A percentile compares a stretch with the other conserved stretches of the same genome.
Conservation (phyloP, 1,140 invertebrate genomes). For the Cydia amplana region DNA sequence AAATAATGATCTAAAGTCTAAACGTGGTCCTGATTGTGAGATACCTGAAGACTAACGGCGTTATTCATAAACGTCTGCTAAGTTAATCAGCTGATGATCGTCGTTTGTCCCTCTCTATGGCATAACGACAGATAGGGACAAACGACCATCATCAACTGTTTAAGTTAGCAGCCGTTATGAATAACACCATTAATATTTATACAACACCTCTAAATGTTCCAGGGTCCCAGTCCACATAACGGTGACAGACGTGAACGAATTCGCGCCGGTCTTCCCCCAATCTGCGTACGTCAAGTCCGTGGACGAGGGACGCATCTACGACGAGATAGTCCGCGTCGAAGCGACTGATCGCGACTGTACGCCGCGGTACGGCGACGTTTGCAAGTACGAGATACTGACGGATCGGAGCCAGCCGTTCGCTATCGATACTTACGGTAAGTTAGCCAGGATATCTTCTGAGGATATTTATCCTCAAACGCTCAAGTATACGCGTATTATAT, state of each 20-base stretch:
- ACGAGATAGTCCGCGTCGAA: slow-evolving; percentile 93
- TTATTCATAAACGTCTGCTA: too few species aligned
- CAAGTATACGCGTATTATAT: too few species aligned
- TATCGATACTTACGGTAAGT: slow-evolving; percentile 92
- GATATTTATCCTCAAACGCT: too few species aligned
- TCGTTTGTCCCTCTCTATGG: too few species aligned
- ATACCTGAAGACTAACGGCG: too few species aligned
- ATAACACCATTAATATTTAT: too few species aligned
- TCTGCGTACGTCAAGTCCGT: slow-evolving; percentile 94
- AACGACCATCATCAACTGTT: too few species aligned
- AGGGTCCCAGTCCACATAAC: slow-evolving; percentile 96
- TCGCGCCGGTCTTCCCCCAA: slow-evolving; percentile 92
- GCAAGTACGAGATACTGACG: slow-evolving; percentile 96
- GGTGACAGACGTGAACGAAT: slow-evolving; percentile 98
- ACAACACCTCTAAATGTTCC: slow-evolving; percentile 57
- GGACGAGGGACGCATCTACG: slow-evolving; percentile 94
- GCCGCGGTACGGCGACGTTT: slow-evolving; percentile 94
- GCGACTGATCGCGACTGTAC: slow-evolving; percentile 95
- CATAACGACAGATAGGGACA: too few species aligned
- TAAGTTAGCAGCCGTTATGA: too few species aligned
- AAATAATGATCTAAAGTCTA: too few species aligned
- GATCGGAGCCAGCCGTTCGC: slow-evolving; percentile 92
- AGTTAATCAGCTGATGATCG: too few species aligned
- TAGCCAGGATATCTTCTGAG: background rate
- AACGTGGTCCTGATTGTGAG: too few species aligned